Conservation (phyloP, 2,888 invertebrate genomes). For the Seira musarum region DNA sequence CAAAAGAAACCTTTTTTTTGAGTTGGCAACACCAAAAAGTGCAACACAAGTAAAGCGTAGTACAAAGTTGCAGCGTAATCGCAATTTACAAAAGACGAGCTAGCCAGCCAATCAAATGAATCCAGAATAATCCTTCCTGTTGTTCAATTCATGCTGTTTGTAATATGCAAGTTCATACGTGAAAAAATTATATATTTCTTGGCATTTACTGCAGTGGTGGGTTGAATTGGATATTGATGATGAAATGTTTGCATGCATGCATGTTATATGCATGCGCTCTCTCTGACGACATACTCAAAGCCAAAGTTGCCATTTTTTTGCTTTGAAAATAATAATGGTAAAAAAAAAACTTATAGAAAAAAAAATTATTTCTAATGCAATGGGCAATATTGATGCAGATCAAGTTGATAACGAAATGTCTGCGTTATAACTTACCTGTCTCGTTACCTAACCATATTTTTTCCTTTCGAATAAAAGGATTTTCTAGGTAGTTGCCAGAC, state of each 20-base stretch:
- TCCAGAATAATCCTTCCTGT: slow-evolving; percentile 34
- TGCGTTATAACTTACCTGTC: neutral
- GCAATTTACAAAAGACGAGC: slow-evolving; percentile 15
- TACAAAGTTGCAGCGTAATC: slow-evolving; percentile 19
- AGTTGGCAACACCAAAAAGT: slow-evolving; percentile 15
- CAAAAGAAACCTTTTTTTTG: slow-evolving; percentile 10
- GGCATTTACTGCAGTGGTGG: slow-evolving; percentile 3
- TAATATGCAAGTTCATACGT: slow-evolving; percentile 7
- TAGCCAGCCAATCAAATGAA: slow-evolving; percentile 16
- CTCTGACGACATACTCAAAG: slow-evolving; percentile 1
- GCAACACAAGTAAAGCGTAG: too few species aligned
- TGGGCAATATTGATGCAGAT: slow-evolving; percentile 11
- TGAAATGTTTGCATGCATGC: slow-evolving; percentile 22
- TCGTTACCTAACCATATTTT: slow-evolving; percentile 5
- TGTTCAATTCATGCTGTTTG: slow-evolving; percentile 10
- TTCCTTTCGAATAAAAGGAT: neutral
- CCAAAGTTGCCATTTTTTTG: slow-evolving; percentile 5
- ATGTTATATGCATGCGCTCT: slow-evolving; percentile 10
- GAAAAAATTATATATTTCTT: neutral
- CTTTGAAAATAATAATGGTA: neutral
- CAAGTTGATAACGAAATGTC: slow-evolving; percentile 9
- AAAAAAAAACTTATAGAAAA: slow-evolving; percentile 3
- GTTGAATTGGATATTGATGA: neutral
- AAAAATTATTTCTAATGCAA: neutral
- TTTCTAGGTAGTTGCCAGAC: slow-evolving; percentile 23